Conservation (phyloP, 1,140 invertebrate species). For the Drosophila ercepeae region DNA sequence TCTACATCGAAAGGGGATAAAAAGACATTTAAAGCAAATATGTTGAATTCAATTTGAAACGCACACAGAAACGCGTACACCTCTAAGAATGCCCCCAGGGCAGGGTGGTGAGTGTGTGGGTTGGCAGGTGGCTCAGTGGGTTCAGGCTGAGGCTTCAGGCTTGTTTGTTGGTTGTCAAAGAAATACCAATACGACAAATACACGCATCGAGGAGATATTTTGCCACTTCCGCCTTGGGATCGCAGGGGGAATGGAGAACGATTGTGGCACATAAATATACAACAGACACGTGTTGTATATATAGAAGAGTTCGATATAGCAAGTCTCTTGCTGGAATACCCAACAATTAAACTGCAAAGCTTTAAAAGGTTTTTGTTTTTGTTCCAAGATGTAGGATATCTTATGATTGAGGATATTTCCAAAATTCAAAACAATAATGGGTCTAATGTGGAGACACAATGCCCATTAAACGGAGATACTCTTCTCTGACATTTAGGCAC, state of each 20-base stretch:
- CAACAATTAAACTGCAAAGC: not conserved
- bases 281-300: too few relatives aligned
- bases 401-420: too few relatives aligned
- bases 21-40: constrained; percentile 71
- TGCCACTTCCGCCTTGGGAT: constrained; percentile 25
- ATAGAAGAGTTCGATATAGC: not conserved
- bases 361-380: not conserved
- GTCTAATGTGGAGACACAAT: too few relatives aligned
- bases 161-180: constrained; percentile 48
- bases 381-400: too few relatives aligned
- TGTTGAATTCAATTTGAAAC: constrained; percentile 72
- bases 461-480: too few relatives aligned
- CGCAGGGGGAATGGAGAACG: not conserved
- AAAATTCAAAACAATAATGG: too few relatives aligned
- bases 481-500: not conserved
- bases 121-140: too few relatives aligned
- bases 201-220: constrained; percentile 49
- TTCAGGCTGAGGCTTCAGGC: too few relatives aligned
- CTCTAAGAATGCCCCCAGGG: constrained; percentile 21
- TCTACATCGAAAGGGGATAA: constrained; percentile 21
- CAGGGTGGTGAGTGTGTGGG: too few relatives aligned
- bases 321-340: not conserved
- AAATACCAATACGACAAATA: constrained; percentile 69
- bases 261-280: not conserved
- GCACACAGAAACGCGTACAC: constrained; percentile 27